Base-by-base conservation (phyloP, 35 echinoderm and acorn worm species). In the Holothuria glaberrima region DNA sequence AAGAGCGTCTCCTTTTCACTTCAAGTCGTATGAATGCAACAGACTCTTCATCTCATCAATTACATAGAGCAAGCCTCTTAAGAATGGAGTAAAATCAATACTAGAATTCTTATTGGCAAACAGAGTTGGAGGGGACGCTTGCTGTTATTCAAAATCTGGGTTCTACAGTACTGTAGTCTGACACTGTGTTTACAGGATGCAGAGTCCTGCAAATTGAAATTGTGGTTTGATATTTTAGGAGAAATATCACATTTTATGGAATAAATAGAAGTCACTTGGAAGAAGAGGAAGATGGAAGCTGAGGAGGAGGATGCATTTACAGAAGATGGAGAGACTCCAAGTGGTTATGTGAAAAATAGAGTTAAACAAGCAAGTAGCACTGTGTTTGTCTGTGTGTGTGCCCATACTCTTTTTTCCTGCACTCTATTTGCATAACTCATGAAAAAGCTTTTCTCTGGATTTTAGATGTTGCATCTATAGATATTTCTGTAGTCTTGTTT, bases 311-410 rank as follows among this genome's bases (percentile, higher is more conserved):
- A 78, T 78, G 38, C 18, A 21, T 48, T 78, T 48, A 48, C 74
- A 1, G 80, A 86, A 28, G 84, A 32, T 30, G 80, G 86, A 24
- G 69, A 62, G 68, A 16, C 71, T 50, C 21, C 26, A 4, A 50
- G 32, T 24, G 87, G 80, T 86, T 76, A 58, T 59, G 90, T 92
- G 46, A 92, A 92, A 77, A 63, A 65, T 60, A 86, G 80, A 82
- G 85, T 92, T 5, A 64, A 87, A 74, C 90, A 92, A 92, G 90
- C 90, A 92, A 92, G 90, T 92, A 86, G 74, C 74, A 78, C 74
- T 48, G 24, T 21, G 31, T 20, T 48, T 48, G 50, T 78, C 38
- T 78, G 44, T 78, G 74, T 78, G 38, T 21, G 13, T 21, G 38
- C 50, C 41, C 24, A 10, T 14, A 36, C 28, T 74, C 20, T 74